Base-by-base conservation (phyloP, 2,888 invertebrate species). In the Coleophora deauratella region DNA sequence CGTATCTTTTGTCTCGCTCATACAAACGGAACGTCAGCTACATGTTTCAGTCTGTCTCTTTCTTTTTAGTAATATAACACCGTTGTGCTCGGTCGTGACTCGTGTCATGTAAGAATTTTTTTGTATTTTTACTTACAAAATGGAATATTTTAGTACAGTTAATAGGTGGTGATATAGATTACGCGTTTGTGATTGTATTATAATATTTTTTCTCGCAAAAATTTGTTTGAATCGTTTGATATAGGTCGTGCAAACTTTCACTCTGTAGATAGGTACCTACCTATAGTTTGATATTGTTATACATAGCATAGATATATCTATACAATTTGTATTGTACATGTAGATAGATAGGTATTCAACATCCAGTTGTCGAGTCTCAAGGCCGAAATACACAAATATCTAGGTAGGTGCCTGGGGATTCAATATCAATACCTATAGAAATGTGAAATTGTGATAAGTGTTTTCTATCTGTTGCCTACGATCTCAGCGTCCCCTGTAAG, bases 81-180 rank as follows among this genome's bases (percentile, higher is more conserved):
- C 85, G 85, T 84, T 82, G 80, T 75, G 81, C 85, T 84, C 80
- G 81, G 78, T 21, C 21, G 21, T 21, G 21, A 21, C 21, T 82
- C 82, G 81, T 85, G 85, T 85, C 85, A 84, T 82, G 84, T 85
- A 84, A 85, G 85, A 75, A n/a, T n/a, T 70, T 78, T 80, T 84
- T 78, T 77, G 70, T 81, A 75, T 78, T 82, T 80, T 79, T 71
- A 67, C 65, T 68, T 60, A 64, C 58, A 64, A 64, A 69, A 51
- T 65, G 61, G 64, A 65, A 63, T 60, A 66, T 64, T 74, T 62
- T 52, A 56, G 59, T 58, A 57, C 62, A 64, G 54, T 63, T 70
- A 71, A 66, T 51, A 57, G 57, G 54, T 66, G 53, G 54, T 52
- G 51, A 49, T 57, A 49, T 65, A 51, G 52, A 53, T 56, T 54